Evolutionary conservation across 2,888 invertebrate species (phyloP).

Genomic region (Hyposoter dolosus): DNA sequence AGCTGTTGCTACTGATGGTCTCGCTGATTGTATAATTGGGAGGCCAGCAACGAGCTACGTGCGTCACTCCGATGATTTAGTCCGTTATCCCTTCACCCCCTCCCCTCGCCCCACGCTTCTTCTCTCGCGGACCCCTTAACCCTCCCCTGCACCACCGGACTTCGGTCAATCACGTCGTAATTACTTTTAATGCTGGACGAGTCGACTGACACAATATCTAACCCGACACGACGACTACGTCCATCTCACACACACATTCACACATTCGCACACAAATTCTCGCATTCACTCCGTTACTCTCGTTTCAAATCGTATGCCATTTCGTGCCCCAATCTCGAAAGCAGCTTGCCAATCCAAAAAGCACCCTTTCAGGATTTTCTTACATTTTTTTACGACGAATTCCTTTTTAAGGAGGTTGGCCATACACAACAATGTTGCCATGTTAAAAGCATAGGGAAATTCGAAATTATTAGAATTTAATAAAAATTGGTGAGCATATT

Average conservation of each 20-base stretch:
- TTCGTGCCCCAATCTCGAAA: slow-evolving; percentile 1
- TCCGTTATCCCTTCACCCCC: slow-evolving; percentile 77
- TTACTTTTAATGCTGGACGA: slow-evolving; percentile 84
- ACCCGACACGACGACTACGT: slow-evolving; percentile 81
- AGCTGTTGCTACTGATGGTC: slow-evolving; percentile 47
- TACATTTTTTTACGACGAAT: background rate
- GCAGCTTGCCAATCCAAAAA: background rate
- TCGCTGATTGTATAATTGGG: slow-evolving; percentile 84
- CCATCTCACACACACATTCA: slow-evolving; percentile 64
- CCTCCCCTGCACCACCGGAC: slow-evolving; percentile 79
- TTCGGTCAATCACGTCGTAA: slow-evolving; percentile 84
- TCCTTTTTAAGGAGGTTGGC: too few relatives aligned
- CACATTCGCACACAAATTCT: slow-evolving; percentile 25
- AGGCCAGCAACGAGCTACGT: slow-evolving; percentile 84
- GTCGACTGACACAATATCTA: slow-evolving; percentile 84
- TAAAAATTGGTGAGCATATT: too few relatives aligned
- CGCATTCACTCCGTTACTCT: slow-evolving; percentile 10
- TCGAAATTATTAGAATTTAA: too few relatives aligned
- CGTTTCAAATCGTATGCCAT: background rate
- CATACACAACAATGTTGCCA: too few relatives aligned
- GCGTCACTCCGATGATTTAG: slow-evolving; percentile 84
- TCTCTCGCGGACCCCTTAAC: slow-evolving; percentile 68
- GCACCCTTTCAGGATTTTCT: background rate
- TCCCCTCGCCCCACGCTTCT: slow-evolving; percentile 36
- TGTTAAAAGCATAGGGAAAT: too few relatives aligned